Evolutionary conservation across 2,797 vertebrate species (phyloP).

Genomic region (Knipowitschia caucasica): DNA sequence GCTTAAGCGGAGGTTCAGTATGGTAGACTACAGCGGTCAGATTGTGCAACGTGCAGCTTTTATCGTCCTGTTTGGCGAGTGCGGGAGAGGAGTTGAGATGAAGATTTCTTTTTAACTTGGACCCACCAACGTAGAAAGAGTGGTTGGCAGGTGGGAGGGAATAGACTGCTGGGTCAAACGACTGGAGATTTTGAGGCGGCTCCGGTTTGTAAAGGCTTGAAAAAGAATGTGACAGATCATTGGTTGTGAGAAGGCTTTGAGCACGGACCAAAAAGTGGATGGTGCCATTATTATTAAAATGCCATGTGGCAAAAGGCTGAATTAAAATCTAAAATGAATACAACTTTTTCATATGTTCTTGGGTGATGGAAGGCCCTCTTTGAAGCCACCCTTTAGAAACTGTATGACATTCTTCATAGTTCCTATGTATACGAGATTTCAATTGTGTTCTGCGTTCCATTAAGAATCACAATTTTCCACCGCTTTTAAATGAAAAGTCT

Average conservation of each 20-base stretch:
- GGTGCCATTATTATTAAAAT: not conserved
- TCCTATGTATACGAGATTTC: no score
- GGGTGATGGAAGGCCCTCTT: no score
- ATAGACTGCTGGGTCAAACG: conserved; percentile 60
- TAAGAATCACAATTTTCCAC: no score
- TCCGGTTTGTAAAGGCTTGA: conserved; percentile 54
- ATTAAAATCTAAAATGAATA: not conserved
- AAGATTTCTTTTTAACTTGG: conserved; percentile 67
- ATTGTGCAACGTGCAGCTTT: conserved; percentile 71
- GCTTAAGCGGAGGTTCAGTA: no score
- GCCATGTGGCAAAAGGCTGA: not conserved
- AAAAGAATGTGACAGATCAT: conserved; percentile 20
- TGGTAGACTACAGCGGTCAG: conserved; percentile 64
- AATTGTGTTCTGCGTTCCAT: no score
- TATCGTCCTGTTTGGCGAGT: conserved; percentile 68
- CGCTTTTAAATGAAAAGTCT: no score
- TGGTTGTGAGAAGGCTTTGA: conserved; percentile 21
- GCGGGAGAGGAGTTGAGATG: conserved; percentile 54
- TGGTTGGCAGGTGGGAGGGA: conserved; percentile 65
- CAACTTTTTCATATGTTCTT: not conserved
- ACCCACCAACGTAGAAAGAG: conserved; percentile 67
- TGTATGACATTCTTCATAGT: no score
- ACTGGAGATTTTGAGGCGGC: conserved; percentile 61
- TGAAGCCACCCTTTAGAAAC: no score
- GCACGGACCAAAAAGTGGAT: conserved; percentile 6